A percentile compares a stretch with the other conserved stretches of the same genome.
phyloP scores from a whole-genome alignment of 1,140 invertebrate genomes.

The Drosophila virilis region DNA sequence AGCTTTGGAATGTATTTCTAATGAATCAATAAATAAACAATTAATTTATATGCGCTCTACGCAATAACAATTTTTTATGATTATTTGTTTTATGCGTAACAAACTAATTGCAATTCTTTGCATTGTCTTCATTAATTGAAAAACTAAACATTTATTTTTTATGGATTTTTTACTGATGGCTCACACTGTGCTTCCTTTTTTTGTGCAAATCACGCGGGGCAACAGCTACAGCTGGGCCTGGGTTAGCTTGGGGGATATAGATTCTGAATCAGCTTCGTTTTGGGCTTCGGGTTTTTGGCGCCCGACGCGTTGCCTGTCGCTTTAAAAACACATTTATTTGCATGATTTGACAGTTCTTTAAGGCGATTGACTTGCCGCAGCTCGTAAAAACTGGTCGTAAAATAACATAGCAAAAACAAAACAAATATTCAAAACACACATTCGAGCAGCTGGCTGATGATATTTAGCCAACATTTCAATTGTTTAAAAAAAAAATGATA shows the following conservation, averaged over 20 bases:
- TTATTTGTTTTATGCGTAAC: conserved; percentile 14
- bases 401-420: conserved; percentile 22
- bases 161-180: conserved; percentile 6
- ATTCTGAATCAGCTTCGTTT: conserved; percentile 15
- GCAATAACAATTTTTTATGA: conserved; percentile 5
- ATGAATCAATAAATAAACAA: conserved; percentile 42
- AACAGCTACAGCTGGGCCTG: conserved; percentile 7
- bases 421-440: conserved; percentile 31
- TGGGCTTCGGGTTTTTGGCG: conserved; percentile 7
- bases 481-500: conserved; percentile 53
- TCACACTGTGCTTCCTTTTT: conserved; percentile 31
- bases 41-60: conserved; percentile 29
- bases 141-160: conserved; percentile 22
- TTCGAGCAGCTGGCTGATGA: conserved; percentile 9
- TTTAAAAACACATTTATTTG: conserved; percentile 73
- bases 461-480: conserved; percentile 64
- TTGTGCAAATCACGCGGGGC: conserved; percentile 38
- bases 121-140: conserved; percentile 37
- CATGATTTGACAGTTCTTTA: conserved; percentile 80
- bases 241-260: conserved; percentile 4
- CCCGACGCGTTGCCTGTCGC: conserved; percentile 31
- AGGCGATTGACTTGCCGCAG: conserved; percentile 63
- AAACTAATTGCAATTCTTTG: conserved; percentile 35
- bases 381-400: conserved; percentile 57
- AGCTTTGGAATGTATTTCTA: conserved; percentile 18